A percentile compares a stretch with the other conserved stretches of the same genome.
These are phyloP conservation scores for Dynastes tityus DNA, from an alignment of 2,888 invertebrate species.

Conservation along the genomic window DNA sequence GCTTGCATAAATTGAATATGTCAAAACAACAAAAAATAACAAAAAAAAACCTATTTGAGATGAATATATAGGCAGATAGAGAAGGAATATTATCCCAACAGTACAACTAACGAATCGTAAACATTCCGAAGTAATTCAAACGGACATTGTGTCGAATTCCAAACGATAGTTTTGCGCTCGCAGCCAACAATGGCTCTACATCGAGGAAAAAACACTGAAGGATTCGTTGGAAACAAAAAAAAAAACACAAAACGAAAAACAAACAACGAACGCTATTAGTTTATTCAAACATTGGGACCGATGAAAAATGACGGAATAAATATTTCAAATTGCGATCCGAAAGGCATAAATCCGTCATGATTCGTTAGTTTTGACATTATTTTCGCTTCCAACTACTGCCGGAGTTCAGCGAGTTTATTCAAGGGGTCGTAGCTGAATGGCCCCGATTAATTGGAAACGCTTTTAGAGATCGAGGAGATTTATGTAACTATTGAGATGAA, in stretches of 20 bases:
- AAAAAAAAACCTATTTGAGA: too few relatives aligned
- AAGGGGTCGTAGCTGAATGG: neutral
- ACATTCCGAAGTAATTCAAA: conserved; percentile 3
- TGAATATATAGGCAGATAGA: too few relatives aligned
- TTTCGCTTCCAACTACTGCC: neutral
- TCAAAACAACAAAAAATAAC: too few relatives aligned
- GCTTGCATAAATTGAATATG: too few relatives aligned
- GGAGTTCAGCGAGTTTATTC: neutral
- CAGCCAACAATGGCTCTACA: neutral
- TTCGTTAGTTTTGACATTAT: neutral
- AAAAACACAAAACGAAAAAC: neutral
- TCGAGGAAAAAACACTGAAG: neutral
- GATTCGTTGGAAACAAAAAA: neutral
- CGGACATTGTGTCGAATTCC: conserved; percentile 1
- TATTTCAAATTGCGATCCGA: conserved; percentile 13
- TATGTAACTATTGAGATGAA: neutral
- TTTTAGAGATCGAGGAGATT: neutral
- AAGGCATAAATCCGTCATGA: neutral
- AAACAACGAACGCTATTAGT: neutral
- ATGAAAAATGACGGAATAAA: neutral
- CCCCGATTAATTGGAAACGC: neutral
- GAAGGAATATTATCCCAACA: too few relatives aligned
- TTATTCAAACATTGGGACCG: too few relatives aligned
- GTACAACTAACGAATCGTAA: neutral
- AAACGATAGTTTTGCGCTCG: conserved; percentile 8